These are phyloP conservation scores for Streblospio benedicti DNA, from an alignment of 1,140 invertebrate genomes.

Conservation along the genomic window DNA sequence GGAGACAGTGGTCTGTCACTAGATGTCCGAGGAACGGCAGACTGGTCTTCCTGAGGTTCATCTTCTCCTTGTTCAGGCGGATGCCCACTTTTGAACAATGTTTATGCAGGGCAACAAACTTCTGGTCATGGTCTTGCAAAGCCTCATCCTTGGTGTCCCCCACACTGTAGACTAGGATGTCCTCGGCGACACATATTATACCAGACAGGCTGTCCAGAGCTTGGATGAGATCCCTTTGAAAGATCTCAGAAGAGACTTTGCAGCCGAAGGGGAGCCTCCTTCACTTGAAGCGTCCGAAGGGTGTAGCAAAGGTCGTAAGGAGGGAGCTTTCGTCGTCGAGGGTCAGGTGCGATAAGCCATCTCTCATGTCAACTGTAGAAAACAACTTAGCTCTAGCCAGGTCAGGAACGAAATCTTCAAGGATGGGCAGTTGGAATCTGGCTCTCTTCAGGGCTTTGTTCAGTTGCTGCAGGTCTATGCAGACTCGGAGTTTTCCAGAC, in stretches of 20 bases:
- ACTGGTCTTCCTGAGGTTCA: too few species aligned
- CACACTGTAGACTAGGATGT: background rate
- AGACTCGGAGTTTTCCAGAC: slow-evolving; percentile 19
- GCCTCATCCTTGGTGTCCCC: background rate
- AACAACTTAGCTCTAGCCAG: slow-evolving; percentile 22
- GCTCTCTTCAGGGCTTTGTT: slow-evolving; percentile 21
- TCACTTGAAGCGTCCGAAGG: slow-evolving; percentile 20
- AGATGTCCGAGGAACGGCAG: too few species aligned
- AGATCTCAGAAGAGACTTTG: slow-evolving; percentile 26
- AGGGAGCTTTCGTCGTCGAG: slow-evolving; percentile 24
- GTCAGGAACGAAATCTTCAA: slow-evolving; percentile 25
- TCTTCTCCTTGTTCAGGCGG: slow-evolving; percentile 40
- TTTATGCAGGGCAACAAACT: slow-evolving; percentile 26
- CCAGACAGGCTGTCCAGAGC: slow-evolving; percentile 35
- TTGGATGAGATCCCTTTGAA: slow-evolving; percentile 29
- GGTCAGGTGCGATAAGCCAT: slow-evolving; percentile 23
- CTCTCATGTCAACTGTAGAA: slow-evolving; percentile 18
- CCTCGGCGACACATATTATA: slow-evolving; percentile 40
- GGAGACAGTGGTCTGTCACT: slow-evolving; percentile 38
- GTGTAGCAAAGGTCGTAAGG: slow-evolving; percentile 17
- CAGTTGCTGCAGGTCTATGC: slow-evolving; percentile 22
- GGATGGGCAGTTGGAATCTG: slow-evolving; percentile 17
- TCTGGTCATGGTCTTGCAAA: background rate
- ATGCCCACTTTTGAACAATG: slow-evolving; percentile 32
- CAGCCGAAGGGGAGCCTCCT: slow-evolving; percentile 21